A percentile compares a stretch with the other conserved stretches of the same genome.
Evolutionary conservation across 2,888 invertebrate genomes (phyloP).

Genomic region (Tubiluchus corallicola): DNA sequence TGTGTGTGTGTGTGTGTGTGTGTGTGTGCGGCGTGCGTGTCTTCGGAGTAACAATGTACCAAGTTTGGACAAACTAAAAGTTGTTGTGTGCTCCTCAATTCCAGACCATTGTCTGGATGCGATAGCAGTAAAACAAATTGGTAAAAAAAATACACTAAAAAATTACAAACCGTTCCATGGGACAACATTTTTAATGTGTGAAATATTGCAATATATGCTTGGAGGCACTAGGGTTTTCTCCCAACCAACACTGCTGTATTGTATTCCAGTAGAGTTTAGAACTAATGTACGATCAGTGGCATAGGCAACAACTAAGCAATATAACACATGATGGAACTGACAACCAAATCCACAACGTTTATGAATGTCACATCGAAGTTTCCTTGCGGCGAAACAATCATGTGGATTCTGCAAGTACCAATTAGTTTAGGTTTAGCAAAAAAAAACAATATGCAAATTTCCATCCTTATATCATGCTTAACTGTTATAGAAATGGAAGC

Average conservation of each 20-base stretch:
- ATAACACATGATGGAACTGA: background rate
- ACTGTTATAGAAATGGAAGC: too few species aligned
- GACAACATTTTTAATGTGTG: background rate
- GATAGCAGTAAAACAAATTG: too few species aligned
- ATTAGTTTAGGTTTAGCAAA: too few species aligned
- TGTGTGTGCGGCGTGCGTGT: too few species aligned
- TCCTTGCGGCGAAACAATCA: background rate
- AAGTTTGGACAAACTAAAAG: too few species aligned
- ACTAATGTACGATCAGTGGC: background rate
- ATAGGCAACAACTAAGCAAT: constrained; percentile 1
- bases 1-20: too few species aligned
- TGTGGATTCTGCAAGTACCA: constrained; percentile 6
- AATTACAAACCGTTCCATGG: background rate
- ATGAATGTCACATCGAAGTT: constrained; percentile 5
- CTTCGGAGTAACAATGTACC: too few species aligned
- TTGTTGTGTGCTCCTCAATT: too few species aligned
- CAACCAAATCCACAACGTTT: background rate
- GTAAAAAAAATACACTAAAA: too few species aligned
- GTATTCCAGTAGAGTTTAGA: background rate
- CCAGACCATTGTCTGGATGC: too few species aligned
- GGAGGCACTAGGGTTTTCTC: background rate
- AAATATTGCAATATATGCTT: background rate
- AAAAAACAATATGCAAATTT: too few species aligned
- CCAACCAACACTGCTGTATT: background rate
- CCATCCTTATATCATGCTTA: too few species aligned